phyloP scores from a whole-genome alignment of 35 echinoderm and acorn worm species.

The Anneissia japonica region DNA sequence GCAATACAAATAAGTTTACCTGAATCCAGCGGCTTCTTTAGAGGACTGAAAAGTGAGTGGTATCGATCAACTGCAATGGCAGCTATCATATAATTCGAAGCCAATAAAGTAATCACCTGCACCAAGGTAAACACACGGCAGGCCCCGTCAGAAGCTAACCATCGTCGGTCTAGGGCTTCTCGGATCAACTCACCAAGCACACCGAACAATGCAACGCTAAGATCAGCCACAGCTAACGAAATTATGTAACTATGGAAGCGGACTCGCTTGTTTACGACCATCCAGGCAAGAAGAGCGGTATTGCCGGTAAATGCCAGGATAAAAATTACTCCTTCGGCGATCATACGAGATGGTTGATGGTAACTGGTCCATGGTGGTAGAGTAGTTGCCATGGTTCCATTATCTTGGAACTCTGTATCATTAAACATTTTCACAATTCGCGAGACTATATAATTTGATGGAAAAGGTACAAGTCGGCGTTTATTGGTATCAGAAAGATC shows the following conservation, averaged over 20 bases:
- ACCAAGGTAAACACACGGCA: slow-evolving; percentile 50
- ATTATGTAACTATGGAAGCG: slow-evolving; percentile 73
- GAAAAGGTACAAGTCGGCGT: no score
- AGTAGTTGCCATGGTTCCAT: background rate
- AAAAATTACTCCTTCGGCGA: slow-evolving; percentile 48
- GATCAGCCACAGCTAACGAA: slow-evolving; percentile 54
- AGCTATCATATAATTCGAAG: slow-evolving; percentile 78
- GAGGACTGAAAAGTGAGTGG: slow-evolving; percentile 67
- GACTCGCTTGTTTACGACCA: slow-evolving; percentile 54
- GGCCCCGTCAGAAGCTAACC: slow-evolving; percentile 41
- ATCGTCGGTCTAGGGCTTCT: slow-evolving; percentile 24
- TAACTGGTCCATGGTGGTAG: background rate
- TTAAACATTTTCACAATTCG: background rate
- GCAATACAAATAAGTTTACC: slow-evolving; percentile 40
- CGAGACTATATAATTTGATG: no score
- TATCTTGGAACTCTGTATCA: background rate
- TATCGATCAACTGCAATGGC: slow-evolving; percentile 72
- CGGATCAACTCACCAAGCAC: slow-evolving; percentile 59
- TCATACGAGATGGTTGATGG: slow-evolving; percentile 29
- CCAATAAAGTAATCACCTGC: slow-evolving; percentile 58
- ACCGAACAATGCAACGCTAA: slow-evolving; percentile 56
- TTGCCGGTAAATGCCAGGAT: slow-evolving; percentile 63
- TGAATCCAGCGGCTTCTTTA: slow-evolving; percentile 59
- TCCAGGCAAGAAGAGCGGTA: slow-evolving; percentile 50
- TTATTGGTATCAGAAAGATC: background rate